A percentile compares a stretch with the other conserved stretches of the same genome.
Conservation (phyloP, 1,140 invertebrate species). For the Berghia stephanieae region DNA sequence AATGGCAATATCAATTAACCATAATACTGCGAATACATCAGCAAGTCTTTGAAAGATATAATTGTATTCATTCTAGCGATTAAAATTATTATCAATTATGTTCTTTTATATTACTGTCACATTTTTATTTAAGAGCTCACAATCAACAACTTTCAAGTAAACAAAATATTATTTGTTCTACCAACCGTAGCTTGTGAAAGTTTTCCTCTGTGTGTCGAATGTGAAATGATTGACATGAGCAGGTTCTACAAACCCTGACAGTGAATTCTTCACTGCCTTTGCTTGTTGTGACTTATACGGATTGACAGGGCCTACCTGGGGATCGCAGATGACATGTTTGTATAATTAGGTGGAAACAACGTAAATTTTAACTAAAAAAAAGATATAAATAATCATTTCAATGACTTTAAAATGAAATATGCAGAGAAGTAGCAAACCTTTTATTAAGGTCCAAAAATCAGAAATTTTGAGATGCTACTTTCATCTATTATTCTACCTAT, state of each 20-base stretch:
- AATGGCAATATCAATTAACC: too few relatives aligned
- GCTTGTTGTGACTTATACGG: constrained; percentile 91
- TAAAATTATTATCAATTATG: too few relatives aligned
- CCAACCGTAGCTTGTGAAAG: constrained; percentile 88
- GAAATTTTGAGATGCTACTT: neutral
- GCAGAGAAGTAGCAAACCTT: neutral
- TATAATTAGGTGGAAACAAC: neutral
- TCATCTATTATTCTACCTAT: neutral
- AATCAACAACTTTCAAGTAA: too few relatives aligned
- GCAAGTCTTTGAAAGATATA: too few relatives aligned
- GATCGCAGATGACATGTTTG: too few relatives aligned
- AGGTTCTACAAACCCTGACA: constrained; percentile 94
- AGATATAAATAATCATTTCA: neutral
- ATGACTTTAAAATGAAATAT: neutral
- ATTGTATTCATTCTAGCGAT: too few relatives aligned
- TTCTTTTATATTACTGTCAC: too few relatives aligned
- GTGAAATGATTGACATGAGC: constrained; percentile 97
- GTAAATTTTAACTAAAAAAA: neutral
- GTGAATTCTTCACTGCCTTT: constrained; percentile 85
- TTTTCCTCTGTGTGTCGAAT: constrained; percentile 97
- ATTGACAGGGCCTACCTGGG: constrained; percentile 83
- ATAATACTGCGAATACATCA: too few relatives aligned
- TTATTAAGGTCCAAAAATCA: neutral
- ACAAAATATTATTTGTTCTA: too few relatives aligned
- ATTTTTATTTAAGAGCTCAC: too few relatives aligned